Evolutionary conservation across 1,140 invertebrate species (phyloP).

Genomic region (Oscheius sp.): DNA sequence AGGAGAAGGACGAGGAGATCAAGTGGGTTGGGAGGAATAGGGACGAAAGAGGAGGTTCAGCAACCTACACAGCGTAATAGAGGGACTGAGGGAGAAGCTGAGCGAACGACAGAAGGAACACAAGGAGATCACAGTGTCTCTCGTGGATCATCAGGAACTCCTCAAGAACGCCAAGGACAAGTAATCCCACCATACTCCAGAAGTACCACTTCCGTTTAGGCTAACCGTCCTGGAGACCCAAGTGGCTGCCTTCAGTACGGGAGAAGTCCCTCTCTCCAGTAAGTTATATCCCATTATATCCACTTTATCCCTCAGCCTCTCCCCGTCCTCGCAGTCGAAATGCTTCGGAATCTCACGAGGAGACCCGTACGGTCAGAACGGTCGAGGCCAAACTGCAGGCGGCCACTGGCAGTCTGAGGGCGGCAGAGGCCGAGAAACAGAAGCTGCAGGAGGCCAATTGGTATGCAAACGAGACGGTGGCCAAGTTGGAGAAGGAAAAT

Average conservation of each 20-base stretch:
- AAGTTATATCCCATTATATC: not conserved
- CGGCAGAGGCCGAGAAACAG: conserved; percentile 21
- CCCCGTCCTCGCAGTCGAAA: conserved; percentile 6
- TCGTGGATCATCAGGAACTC: conserved; percentile 20
- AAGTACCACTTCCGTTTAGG: not conserved
- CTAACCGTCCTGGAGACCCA: conserved; percentile 20
- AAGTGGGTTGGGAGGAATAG: conserved; percentile 2
- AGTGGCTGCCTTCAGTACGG: not conserved
- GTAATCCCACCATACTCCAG: not conserved
- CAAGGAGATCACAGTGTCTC: conserved; percentile 6
- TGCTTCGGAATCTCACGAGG: conserved; percentile 22
- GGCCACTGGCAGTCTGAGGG: conserved; percentile 6
- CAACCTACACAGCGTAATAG: conserved; percentile 29
- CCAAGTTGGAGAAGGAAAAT: conserved; percentile 32
- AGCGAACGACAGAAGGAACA: conserved; percentile 5
- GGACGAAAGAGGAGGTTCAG: not conserved
- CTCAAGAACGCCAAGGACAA: conserved; percentile 32
- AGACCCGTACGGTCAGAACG: not conserved
- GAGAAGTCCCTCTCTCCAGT: not conserved
- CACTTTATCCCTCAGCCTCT: not conserved
- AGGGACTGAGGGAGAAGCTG: conserved; percentile 24
- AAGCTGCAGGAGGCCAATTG: conserved; percentile 27
- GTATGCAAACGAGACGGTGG: conserved; percentile 21
- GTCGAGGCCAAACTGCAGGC: conserved; percentile 18
- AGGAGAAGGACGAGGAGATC: conserved; percentile 30